Evolutionary conservation across 2,888 invertebrate species (phyloP), one percentile per base, ranked within the genome.

Genomic region (Watsonalla binaria): DNA sequence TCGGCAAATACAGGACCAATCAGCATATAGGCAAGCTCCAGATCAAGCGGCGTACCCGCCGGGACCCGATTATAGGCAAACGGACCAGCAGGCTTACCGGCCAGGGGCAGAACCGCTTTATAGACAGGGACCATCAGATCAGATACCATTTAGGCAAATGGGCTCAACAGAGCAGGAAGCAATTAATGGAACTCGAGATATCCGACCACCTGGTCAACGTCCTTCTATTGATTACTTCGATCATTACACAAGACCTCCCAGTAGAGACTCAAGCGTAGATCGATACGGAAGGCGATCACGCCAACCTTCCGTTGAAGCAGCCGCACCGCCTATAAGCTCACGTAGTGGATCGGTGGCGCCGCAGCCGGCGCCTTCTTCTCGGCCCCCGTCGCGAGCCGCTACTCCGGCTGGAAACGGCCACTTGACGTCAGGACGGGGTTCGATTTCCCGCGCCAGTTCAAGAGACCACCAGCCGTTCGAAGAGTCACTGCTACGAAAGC

Each of bases 201-300:
- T 84, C 62, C 76, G 83, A 45, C 72, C 74, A 39, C 68, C 76
- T 24, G 83, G 82, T n/a, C 67, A 78, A 1, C 77, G 90, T 11
- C 85, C 95, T 9, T 95, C 96, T 67, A 96, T 96, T 76, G 97
- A 97, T 83, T 96, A 97, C 76, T 97, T 97, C 79, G 98, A 98
- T 84, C 98, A 98, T 79, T 98, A 98, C 84, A 96, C 97, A 84
- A 92, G 96, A 79, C 96, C 97, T 52, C 96, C 97, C 0, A 97
- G 97, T 88, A 92, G 97, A 76, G 96, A 97, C 79, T 94, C 95
- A 58, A 96, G 96, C 66, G 95, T 96, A 48, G 97, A 97, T 87
- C 92, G 95, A 58, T 96, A 95, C 76, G 93, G 94, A 6, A 92
- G 95, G 59, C 94, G 95, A 33, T 96, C 96, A 0, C 92, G 96